Conservation (phyloP, 2,888 invertebrate species). For the Andrena flavipes region DNA sequence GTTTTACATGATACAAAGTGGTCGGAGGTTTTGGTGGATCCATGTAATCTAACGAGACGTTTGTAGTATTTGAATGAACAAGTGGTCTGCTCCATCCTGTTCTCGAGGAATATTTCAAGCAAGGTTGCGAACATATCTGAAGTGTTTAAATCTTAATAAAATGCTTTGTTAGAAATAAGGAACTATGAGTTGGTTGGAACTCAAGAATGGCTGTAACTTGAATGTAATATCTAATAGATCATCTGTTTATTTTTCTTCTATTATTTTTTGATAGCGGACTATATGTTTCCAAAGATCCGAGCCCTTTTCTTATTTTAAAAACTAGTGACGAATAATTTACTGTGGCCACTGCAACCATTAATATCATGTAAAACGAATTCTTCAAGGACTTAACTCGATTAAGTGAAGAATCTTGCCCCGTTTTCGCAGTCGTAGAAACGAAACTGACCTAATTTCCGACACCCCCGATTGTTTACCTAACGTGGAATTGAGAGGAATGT, state of each 20-base stretch:
- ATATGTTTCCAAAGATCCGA: too few relatives aligned
- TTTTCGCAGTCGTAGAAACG: background rate
- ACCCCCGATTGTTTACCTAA: slow-evolving; percentile 61
- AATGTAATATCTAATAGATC: background rate
- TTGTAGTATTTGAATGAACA: background rate
- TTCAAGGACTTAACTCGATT: background rate
- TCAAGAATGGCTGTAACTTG: background rate
- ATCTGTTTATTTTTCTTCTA: background rate
- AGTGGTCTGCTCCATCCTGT: background rate
- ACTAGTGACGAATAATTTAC: background rate
- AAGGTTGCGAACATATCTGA: slow-evolving; percentile 8
- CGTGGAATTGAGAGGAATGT: slow-evolving; percentile 67
- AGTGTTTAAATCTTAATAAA: background rate
- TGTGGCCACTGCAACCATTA: background rate
- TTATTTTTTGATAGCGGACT: background rate
- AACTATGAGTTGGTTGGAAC: background rate
- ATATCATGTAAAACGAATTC: slow-evolving; percentile 34
- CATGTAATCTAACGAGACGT: background rate
- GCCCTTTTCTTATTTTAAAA: too few relatives aligned
- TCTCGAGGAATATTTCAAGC: background rate
- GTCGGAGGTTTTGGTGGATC: background rate
- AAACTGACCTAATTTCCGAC: slow-evolving; percentile 41
- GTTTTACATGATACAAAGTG: slow-evolving; percentile 34
- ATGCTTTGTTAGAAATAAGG: slow-evolving; percentile 1
- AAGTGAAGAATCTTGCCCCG: background rate